These are phyloP conservation scores for Conus betulinus DNA, from an alignment of 1,140 invertebrate species.

Conservation along the genomic window DNA sequence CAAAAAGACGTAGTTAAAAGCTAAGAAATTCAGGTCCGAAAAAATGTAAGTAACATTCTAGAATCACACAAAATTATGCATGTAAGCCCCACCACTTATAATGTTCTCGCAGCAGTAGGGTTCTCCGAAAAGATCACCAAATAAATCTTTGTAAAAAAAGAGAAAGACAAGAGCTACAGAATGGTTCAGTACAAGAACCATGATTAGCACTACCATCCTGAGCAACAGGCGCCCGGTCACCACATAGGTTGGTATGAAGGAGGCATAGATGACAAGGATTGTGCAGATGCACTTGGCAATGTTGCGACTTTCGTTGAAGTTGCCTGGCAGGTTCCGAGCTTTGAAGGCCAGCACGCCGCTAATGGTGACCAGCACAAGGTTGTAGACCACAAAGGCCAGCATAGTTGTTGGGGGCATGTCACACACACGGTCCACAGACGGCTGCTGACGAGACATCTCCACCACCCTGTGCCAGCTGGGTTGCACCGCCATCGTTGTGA, in stretches of 20 bases:
- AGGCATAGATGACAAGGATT: too few relatives aligned
- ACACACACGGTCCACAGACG: slow-evolving; percentile 53
- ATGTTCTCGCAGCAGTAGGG: too few relatives aligned
- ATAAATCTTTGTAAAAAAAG: slow-evolving; percentile 65
- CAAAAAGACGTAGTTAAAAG: too few relatives aligned
- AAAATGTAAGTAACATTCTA: too few relatives aligned
- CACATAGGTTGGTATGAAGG: slow-evolving; percentile 64
- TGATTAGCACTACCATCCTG: slow-evolving; percentile 50
- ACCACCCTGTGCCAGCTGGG: slow-evolving; percentile 18
- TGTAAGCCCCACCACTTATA: too few relatives aligned
- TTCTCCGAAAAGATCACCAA: slow-evolving; percentile 78
- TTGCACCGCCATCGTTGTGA: slow-evolving; percentile 4
- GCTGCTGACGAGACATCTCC: slow-evolving; percentile 31
- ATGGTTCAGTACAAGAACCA: slow-evolving; percentile 60
- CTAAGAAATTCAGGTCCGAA: too few relatives aligned
- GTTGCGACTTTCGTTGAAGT: too few relatives aligned
- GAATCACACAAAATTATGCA: too few relatives aligned
- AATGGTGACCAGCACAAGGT: slow-evolving; percentile 88
- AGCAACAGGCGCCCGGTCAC: slow-evolving; percentile 44
- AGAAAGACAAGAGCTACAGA: slow-evolving; percentile 62
- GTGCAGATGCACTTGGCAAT: too few relatives aligned
- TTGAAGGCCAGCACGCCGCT: slow-evolving; percentile 93
- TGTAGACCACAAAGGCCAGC: slow-evolving; percentile 82
- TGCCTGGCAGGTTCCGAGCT: too few relatives aligned
- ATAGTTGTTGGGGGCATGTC: slow-evolving; percentile 37